phyloP scores from a whole-genome alignment of 2,888 invertebrate genomes.

The Isotomurus palustris region DNA sequence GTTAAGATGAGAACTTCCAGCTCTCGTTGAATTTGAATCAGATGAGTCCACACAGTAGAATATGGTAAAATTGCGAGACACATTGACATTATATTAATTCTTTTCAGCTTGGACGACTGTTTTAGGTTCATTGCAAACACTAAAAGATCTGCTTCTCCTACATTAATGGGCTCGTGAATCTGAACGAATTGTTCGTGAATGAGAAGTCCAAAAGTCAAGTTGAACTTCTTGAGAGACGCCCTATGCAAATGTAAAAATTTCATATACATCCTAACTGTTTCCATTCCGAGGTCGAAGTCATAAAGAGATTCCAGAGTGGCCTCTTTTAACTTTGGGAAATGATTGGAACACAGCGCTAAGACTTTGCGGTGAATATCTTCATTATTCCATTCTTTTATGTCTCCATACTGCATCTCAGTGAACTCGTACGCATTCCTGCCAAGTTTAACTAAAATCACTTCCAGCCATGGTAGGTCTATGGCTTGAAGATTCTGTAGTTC shows the following conservation, averaged over 20 bases:
- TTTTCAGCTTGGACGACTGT: background rate
- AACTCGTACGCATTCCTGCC: background rate
- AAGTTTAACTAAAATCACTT: background rate
- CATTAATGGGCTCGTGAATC: background rate
- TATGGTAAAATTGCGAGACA: background rate
- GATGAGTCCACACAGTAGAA: background rate
- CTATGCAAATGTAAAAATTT: background rate
- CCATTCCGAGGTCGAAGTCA: background rate
- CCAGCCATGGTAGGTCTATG: background rate
- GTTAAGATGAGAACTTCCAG: background rate
- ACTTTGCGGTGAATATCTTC: background rate
- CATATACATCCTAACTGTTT: background rate
- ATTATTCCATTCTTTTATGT: background rate
- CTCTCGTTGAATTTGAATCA: background rate
- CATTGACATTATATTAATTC: background rate
- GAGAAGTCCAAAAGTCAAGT: background rate
- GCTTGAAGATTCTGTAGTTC: background rate
- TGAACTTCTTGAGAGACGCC: background rate
- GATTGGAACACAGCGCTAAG: background rate
- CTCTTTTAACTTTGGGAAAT: background rate
- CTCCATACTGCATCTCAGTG: background rate
- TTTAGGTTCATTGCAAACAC: too few relatives aligned
- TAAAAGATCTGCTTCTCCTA: too few relatives aligned
- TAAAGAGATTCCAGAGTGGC: background rate
- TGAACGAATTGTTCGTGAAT: background rate